Conservation (phyloP, 1,140 invertebrate species). For the Drosophila prosaltans region DNA sequence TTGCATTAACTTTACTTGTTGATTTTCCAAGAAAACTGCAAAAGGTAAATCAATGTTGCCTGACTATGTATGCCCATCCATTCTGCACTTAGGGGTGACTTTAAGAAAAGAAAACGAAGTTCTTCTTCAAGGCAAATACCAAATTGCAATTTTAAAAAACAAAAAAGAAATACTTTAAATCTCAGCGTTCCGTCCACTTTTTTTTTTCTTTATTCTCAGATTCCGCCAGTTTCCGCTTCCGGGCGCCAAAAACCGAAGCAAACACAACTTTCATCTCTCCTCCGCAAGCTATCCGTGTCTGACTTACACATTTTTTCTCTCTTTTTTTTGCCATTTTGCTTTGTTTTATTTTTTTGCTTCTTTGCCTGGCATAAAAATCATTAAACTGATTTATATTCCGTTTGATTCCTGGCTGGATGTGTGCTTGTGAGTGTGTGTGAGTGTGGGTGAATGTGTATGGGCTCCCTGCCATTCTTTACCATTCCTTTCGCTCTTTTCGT, state of each 20-base stretch:
- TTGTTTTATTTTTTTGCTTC: conserved; percentile 43
- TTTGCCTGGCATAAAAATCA: conserved; percentile 66
- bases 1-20: conserved; percentile 14
- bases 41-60: conserved; percentile 27
- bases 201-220: conserved; percentile 35
- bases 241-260: conserved; percentile 56
- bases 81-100: not conserved
- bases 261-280: conserved; percentile 32
- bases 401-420: conserved; percentile 54
- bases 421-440: conserved; percentile 35
- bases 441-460: not conserved
- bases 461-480: not conserved
- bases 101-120: not conserved
- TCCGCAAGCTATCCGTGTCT: not conserved
- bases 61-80: not conserved
- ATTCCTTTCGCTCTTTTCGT: conserved; percentile 27
- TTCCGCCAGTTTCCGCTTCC: conserved; percentile 66
- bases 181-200: conserved; percentile 35
- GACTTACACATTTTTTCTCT: conserved; percentile 21
- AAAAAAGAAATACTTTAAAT: conserved; percentile 41
- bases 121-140: conserved; percentile 3
- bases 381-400: conserved; percentile 76
- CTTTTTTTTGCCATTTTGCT: conserved; percentile 27
- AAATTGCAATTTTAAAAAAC: conserved; percentile 12
- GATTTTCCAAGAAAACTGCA: conserved; percentile 28